Conservation (phyloP, 2,888 invertebrate genomes). For the Cheilosia grossa region DNA sequence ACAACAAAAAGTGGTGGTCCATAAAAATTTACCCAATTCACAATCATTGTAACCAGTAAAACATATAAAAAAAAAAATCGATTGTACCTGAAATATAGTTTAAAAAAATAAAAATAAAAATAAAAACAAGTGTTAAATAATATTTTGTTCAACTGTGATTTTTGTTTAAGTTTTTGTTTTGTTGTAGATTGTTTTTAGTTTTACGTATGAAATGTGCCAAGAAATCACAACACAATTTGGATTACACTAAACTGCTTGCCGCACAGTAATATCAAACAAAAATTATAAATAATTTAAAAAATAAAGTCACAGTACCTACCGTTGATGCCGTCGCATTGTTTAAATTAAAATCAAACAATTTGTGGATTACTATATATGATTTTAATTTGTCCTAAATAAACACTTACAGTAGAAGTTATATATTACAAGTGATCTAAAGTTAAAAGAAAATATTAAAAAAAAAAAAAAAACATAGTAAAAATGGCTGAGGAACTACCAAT, state of each 20-base stretch:
- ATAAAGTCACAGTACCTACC: constrained; percentile 67
- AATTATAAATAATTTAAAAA: constrained; percentile 57
- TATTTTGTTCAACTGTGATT: constrained; percentile 68
- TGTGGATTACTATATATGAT: constrained; percentile 72
- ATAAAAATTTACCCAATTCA: constrained; percentile 46
- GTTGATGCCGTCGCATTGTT: constrained; percentile 72
- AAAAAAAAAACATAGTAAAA: constrained; percentile 79
- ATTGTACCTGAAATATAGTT: constrained; percentile 71
- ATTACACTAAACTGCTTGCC: constrained; percentile 55
- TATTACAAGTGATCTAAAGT: constrained; percentile 2
- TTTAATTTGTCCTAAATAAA: constrained; percentile 60
- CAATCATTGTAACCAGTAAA: constrained; percentile 47
- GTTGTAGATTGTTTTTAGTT: constrained; percentile 23
- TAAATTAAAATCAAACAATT: constrained; percentile 75
- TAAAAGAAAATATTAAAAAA: neutral
- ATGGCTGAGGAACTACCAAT: constrained; percentile 96
- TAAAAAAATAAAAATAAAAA: constrained; percentile 27
- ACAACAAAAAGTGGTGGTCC: constrained; percentile 63
- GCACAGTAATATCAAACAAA: constrained; percentile 55
- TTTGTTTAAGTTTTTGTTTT: constrained; percentile 67
- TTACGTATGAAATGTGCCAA: constrained; percentile 47
- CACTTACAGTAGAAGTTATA: constrained; percentile 29
- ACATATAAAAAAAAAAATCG: constrained; percentile 30
- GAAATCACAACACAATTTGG: constrained; percentile 51
- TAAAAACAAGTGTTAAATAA: constrained; percentile 40